Percentiles rank a stretch among this genome's conserved stretches.
Conservation (phyloP, 2,797 vertebrate species). For the Smutsia gigantea region DNA sequence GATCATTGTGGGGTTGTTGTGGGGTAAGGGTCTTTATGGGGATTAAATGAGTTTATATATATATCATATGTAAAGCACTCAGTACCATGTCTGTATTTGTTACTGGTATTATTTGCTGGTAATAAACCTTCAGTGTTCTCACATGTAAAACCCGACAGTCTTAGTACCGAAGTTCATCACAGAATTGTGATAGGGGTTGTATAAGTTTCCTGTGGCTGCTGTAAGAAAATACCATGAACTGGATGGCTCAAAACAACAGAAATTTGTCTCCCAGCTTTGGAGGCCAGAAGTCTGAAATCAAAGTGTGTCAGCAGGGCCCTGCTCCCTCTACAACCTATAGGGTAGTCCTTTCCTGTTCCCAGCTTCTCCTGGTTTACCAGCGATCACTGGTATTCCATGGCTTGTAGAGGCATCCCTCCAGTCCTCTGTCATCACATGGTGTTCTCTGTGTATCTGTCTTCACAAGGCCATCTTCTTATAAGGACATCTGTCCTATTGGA, state of each 20-base stretch:
- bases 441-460: not conserved
- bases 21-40: not conserved
- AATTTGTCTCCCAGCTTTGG: not conserved
- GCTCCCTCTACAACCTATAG: not conserved
- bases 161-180: not conserved
- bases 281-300: not conserved
- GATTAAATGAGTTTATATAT: not conserved
- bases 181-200: not conserved
- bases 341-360: not conserved
- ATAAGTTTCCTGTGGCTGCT: not conserved
- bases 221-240: not conserved
- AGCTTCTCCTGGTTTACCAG: fast-evolving
- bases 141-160: not conserved
- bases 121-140: not conserved
- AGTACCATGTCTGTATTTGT: not conserved
- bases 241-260: not conserved
- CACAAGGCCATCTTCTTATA: fast-evolving
- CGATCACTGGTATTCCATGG: not conserved
- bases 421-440: fast-evolving
- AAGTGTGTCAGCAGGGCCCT: fast-evolving
- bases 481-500: not conserved
- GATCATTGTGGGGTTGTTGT: not conserved
- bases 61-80: not conserved
- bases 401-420: not conserved
- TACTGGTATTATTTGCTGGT: not conserved